Conservation (phyloP, 2,113 vertebrate genomes). For the Pterocles orientalis region DNA sequence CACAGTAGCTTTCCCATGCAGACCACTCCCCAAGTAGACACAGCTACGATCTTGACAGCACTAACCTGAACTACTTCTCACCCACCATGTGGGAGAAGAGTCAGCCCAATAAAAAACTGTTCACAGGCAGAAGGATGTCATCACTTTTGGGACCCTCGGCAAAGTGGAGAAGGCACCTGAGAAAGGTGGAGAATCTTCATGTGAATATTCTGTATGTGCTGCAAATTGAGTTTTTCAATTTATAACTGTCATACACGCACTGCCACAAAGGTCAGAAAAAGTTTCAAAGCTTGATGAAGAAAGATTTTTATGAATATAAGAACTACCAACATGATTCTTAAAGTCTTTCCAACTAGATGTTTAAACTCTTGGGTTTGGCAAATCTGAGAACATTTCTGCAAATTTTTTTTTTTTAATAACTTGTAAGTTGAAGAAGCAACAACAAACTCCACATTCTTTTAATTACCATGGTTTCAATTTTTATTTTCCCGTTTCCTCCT, state of each 20-base stretch:
- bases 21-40: not conserved
- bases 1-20: not conserved
- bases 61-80: not conserved
- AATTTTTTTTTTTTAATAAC: not conserved
- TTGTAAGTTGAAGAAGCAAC: not conserved
- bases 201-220: not conserved
- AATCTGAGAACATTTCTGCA: not conserved
- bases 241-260: not conserved
- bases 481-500: not conserved
- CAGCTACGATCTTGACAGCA: not conserved
- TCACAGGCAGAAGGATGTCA: not conserved
- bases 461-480: not conserved
- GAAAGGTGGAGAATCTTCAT: not conserved
- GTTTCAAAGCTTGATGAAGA: not conserved
- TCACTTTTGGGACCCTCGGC: not conserved
- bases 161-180: not conserved
- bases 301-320: not conserved
- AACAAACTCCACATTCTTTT: not conserved
- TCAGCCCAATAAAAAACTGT: not conserved
- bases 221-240: not conserved
- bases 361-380: not conserved
- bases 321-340: not conserved
- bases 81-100: not conserved
- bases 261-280: not conserved
- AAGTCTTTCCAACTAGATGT: not conserved